phyloP scores from a whole-genome alignment of 2,797 vertebrate genomes.

The Cryptoblepharus egeriae region DNA sequence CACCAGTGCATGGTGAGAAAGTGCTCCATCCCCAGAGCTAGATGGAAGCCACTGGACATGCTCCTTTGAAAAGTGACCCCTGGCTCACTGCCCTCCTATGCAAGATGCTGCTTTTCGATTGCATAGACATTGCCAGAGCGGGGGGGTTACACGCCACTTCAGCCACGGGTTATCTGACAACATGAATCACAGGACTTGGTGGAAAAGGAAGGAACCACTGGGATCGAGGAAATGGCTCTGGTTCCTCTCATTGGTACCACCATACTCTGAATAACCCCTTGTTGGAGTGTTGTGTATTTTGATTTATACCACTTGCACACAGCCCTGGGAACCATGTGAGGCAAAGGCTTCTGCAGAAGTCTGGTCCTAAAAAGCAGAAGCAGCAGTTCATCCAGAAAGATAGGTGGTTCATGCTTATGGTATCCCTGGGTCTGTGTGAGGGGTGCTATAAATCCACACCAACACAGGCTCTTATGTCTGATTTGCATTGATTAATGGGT shows the following conservation, averaged over 20 bases:
- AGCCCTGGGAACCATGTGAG: slow-evolving; percentile 76
- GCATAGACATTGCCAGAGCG: slow-evolving; percentile 68
- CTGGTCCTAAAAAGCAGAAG: slow-evolving; percentile 16
- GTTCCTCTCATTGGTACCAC: slow-evolving; percentile 18
- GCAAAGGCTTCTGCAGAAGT: slow-evolving; percentile 40
- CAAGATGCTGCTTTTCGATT: slow-evolving; percentile 72
- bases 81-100: slow-evolving; percentile 72
- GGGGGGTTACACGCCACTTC: slow-evolving; percentile 77
- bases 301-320: slow-evolving; percentile 81
- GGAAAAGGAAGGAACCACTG: slow-evolving; percentile 46
- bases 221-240: slow-evolving; percentile 46
- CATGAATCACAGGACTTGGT: slow-evolving; percentile 36
- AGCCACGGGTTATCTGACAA: slow-evolving; percentile 72
- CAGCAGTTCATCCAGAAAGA: slow-evolving; percentile 50
- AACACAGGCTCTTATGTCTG: slow-evolving; percentile 76
- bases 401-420: slow-evolving; percentile 42
- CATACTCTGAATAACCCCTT: slow-evolving; percentile 64
- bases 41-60: slow-evolving; percentile 80
- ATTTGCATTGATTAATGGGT: slow-evolving; percentile 88
- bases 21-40: slow-evolving; percentile 71
- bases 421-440: slow-evolving; percentile 79
- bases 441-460: slow-evolving; percentile 80
- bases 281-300: slow-evolving; percentile 77
- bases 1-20: slow-evolving; percentile 77
- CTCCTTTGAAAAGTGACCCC: slow-evolving; percentile 70